These are phyloP conservation scores for Caenorhabditis sulstoni DNA, from an alignment of 2,888 invertebrate genomes.

Conservation along the genomic window DNA sequence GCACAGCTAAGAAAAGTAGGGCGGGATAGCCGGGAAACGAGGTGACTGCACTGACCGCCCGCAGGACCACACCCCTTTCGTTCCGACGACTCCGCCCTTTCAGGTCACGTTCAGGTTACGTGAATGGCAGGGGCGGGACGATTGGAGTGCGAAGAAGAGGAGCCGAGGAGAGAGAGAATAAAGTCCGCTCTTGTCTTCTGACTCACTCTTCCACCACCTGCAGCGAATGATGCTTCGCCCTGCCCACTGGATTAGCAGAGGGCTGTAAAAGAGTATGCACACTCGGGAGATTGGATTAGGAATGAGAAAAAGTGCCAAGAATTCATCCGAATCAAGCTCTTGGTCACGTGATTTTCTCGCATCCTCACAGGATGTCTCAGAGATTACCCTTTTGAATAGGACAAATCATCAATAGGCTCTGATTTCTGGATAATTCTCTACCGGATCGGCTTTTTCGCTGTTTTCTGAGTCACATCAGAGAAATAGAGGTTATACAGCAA, in stretches of 20 bases:
- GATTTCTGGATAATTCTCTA: too few species aligned
- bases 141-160: constrained; percentile 12
- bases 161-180: neutral
- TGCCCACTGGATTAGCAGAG: constrained; percentile 37
- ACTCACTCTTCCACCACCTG: constrained; percentile 51
- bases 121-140: constrained; percentile 21
- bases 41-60: constrained; percentile 14
- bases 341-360: too few species aligned
- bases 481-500: neutral
- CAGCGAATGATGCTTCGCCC: constrained; percentile 20
- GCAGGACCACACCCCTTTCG: neutral
- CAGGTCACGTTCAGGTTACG: constrained; percentile 39
- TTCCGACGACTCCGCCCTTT: constrained; percentile 34
- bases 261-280: constrained; percentile 37
- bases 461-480: too few species aligned
- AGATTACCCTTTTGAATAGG: neutral
- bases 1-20: constrained; percentile 55
- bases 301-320: constrained; percentile 14
- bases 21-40: constrained; percentile 47
- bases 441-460: too few species aligned
- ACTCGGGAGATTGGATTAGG: constrained; percentile 43
- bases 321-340: constrained; percentile 4
- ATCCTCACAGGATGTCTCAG: constrained; percentile 5
- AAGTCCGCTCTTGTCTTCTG: constrained; percentile 38
- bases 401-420: neutral